Evolutionary conservation across 2,888 invertebrate species (phyloP), one percentile per base, ranked within the genome.

Genomic region (Microplitis manilae): DNA sequence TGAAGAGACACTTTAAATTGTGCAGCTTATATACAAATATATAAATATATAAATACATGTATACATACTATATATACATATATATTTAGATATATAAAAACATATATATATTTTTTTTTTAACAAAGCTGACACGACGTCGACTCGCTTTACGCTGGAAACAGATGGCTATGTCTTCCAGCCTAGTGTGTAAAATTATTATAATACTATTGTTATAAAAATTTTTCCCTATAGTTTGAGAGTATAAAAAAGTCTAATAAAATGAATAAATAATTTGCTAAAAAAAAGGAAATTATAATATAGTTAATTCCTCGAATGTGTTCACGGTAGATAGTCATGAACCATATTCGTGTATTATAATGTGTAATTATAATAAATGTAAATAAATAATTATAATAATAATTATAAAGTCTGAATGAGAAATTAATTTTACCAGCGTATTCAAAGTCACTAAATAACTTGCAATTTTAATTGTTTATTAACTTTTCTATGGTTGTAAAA

Each of bases 311-410:
- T 62, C 20, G 62, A 20, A 62, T 62, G 62, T 62, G 62, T 62
- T 68, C 68, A 40, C 39, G 68, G 50, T 68, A 68, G 68, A 68
- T 50, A 68, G 50, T 50, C 8, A 68, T 38, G 39, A 67, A 68
- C 7, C 40, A 41, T 68, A 41, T 68, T 68, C 68, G 40, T 68
- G 40, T 68, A 17, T 68, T 40, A 40, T 40, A 40, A 40, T 13
- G 13, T 50, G 50, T 50, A 50, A 68, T 68, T 40, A 40, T 40
- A 40, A 68, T 67, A 68, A 68, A 17, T 68, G 68, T 68, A 68
- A 17, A 68, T 68, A 68, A 68, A 40, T 17, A 62, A 17, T 17
- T 15, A 62, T 62, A 17, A 62, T 62, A 20, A 62, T 8, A 17
- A 62, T 20, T 20, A 20, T 62, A 15, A 17, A 20, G 20, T 62